These are phyloP conservation scores for Hypolimnas misippus DNA, from an alignment of 2,888 invertebrate species.

Conservation along the genomic window DNA sequence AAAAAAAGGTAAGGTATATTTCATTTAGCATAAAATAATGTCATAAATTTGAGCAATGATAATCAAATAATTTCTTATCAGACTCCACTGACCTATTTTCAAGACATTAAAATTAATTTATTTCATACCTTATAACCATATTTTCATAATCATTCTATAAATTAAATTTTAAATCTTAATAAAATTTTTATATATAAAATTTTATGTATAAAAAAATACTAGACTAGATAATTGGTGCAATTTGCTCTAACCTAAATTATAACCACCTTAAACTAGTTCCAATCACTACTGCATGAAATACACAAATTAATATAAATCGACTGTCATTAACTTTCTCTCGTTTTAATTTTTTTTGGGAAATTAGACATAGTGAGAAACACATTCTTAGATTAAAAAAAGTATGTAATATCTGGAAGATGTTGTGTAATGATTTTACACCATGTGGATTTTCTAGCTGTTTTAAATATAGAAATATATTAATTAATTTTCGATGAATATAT, in stretches of 20 bases:
- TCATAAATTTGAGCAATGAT: not conserved
- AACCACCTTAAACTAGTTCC: slow-evolving; percentile 9
- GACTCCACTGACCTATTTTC: slow-evolving; percentile 17
- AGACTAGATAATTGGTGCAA: slow-evolving; percentile 10
- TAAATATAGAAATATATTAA: not conserved
- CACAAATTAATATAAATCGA: not conserved
- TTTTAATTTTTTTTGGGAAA: not conserved
- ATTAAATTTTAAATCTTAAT: not conserved
- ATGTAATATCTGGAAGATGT: slow-evolving; percentile 40
- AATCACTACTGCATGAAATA: not conserved
- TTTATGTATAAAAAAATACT: not conserved
- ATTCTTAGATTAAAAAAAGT: not conserved
- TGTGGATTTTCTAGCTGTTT: not conserved
- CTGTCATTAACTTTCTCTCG: not conserved
- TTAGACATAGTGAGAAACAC: no score
- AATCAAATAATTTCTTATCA: slow-evolving; percentile 8
- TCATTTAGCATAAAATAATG: not conserved
- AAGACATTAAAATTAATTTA: not conserved
- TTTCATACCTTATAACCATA: not conserved
- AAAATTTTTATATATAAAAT: not conserved
- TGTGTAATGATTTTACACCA: slow-evolving; percentile 41
- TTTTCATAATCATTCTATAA: not conserved
- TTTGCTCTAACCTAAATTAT: slow-evolving; percentile 5
- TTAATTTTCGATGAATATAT: no score
- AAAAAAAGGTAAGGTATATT: not conserved